A percentile compares a stretch with the other conserved stretches of the same genome.
These are phyloP conservation scores for Clarias laeviceps DNA, from an alignment of 2,797 vertebrate genomes.

Conservation along the genomic window DNA sequence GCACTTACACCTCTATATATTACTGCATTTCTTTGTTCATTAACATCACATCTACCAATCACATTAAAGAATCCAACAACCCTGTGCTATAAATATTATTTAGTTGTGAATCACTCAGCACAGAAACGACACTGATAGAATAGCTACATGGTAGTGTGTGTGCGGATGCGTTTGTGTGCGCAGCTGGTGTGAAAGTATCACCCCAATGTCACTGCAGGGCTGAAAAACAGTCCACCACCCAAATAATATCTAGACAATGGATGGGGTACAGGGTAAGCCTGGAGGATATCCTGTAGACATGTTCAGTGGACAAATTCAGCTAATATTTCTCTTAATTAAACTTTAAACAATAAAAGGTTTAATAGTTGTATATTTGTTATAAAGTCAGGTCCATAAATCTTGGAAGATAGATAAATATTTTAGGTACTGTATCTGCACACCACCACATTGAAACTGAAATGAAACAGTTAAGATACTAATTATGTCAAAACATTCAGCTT, in stretches of 20 bases:
- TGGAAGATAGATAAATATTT: too few species aligned
- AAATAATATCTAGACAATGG: not conserved
- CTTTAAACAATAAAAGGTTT: not conserved
- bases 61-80: not conserved
- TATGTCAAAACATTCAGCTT: too few species aligned
- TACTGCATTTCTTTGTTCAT: not conserved
- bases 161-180: not conserved
- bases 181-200: not conserved
- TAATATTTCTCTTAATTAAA: not conserved
- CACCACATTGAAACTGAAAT: too few species aligned
- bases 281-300: not conserved
- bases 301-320: not conserved
- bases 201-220: not conserved
- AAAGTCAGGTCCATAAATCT: too few species aligned
- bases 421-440: too few species aligned
- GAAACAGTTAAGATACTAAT: too few species aligned
- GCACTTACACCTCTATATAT: not conserved
- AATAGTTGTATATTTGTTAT: not conserved
- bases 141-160: not conserved
- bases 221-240: not conserved
- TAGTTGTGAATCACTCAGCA: not conserved
- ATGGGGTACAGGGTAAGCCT: not conserved
- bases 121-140: not conserved
- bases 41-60: not conserved
- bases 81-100: not conserved